Conservation (phyloP, 2,113 vertebrate genomes). For the Nesogale talazaci region DNA sequence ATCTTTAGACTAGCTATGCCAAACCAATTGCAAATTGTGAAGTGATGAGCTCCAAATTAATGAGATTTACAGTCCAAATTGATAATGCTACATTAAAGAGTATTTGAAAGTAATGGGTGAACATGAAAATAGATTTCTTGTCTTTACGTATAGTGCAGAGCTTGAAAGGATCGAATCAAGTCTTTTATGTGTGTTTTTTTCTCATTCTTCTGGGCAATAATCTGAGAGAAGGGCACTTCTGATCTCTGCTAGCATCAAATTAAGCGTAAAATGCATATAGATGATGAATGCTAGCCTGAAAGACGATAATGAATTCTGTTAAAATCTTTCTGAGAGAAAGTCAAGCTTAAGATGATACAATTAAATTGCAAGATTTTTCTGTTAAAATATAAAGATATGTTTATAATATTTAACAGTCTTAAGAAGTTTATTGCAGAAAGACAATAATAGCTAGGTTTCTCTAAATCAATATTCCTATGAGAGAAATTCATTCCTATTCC, state of each 20-base stretch:
- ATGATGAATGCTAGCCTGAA: background rate
- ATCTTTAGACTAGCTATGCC: background rate
- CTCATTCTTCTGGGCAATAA: background rate
- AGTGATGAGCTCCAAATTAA: constrained; percentile 1
- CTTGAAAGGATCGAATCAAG: constrained; percentile 29
- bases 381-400: constrained; percentile 51
- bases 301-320: background rate
- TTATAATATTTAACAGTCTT: constrained; percentile 13
- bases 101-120: constrained; percentile 9
- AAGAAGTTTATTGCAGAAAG: constrained; percentile 19
- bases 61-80: constrained; percentile 28
- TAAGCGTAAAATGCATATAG: background rate
- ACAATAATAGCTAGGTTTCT: background rate
- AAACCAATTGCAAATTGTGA: constrained; percentile 30
- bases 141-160: background rate
- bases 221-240: constrained; percentile 24
- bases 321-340: background rate
- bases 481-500: constrained; percentile 15
- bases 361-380: constrained; percentile 28
- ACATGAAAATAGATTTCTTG: constrained; percentile 47
- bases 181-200: constrained; percentile 26
- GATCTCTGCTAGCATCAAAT: background rate
- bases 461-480: constrained; percentile 33
- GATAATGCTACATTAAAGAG: background rate
- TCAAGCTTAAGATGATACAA: background rate